Percentiles rank a stretch among this genome's conserved stretches.
Evolutionary conservation across 2,888 invertebrate species (phyloP).

Genomic region (Drosophila koepferae): DNA sequence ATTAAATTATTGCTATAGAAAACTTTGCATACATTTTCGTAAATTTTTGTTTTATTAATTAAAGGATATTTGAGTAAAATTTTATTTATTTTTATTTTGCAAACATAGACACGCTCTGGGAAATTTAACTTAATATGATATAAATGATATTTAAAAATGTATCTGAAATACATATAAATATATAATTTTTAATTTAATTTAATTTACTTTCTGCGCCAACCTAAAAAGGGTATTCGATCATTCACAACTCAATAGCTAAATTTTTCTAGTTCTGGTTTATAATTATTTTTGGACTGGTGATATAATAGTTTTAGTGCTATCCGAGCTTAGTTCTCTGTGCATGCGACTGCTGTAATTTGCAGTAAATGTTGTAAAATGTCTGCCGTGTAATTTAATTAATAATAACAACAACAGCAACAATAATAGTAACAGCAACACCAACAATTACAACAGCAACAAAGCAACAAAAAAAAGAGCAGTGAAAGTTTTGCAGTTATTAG

Average conservation of each 20-base stretch:
- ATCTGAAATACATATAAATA: too few species aligned
- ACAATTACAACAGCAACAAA: slow-evolving; percentile 29
- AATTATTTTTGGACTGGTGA: slow-evolving; percentile 65
- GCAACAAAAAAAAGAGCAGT: slow-evolving; percentile 67
- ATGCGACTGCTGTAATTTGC: slow-evolving; percentile 72
- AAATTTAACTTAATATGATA: too few species aligned
- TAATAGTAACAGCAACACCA: slow-evolving; percentile 40
- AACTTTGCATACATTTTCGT: neutral
- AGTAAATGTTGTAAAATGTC: slow-evolving; percentile 81
- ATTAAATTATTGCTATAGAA: neutral
- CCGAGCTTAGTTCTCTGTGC: slow-evolving; percentile 29
- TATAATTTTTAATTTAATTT: neutral
- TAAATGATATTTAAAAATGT: too few species aligned
- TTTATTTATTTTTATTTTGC: too few species aligned
- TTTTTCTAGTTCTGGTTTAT: slow-evolving; percentile 26
- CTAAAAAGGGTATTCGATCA: slow-evolving; percentile 1
- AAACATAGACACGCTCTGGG: too few species aligned
- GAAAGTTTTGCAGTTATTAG: slow-evolving; percentile 81
- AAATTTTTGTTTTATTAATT: neutral
- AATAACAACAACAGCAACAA: slow-evolving; percentile 50
- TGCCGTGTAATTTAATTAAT: slow-evolving; percentile 81
- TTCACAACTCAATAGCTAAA: too few species aligned
- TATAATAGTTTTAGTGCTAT: slow-evolving; percentile 62
- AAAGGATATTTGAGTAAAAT: too few species aligned
- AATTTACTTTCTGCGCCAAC: too few species aligned